Evolutionary conservation across 2,888 invertebrate genomes (phyloP).

Genomic region (Clunio marinus): DNA sequence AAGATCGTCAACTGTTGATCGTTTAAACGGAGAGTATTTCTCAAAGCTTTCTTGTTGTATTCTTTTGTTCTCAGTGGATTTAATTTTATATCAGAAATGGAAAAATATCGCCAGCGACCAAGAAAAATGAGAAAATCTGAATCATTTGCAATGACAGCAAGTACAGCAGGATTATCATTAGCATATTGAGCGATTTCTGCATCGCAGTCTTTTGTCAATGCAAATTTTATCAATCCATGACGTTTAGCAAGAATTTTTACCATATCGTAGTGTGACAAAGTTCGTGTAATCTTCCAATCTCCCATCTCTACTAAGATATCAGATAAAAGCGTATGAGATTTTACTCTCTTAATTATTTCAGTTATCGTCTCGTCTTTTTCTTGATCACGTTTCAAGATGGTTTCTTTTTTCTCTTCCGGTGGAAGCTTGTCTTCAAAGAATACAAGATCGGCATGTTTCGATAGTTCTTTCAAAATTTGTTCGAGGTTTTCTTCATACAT

Average conservation of each 20-base stretch:
- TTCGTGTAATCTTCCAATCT: neutral
- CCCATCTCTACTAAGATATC: no score
- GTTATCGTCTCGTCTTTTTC: neutral
- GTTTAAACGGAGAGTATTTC: constrained; percentile 21
- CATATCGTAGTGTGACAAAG: neutral
- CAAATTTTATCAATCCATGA: no score
- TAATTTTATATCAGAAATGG: constrained; percentile 19
- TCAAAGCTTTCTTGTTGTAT: constrained; percentile 35
- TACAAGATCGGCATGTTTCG: neutral
- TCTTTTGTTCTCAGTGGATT: constrained; percentile 32
- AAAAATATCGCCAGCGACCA: constrained; percentile 40
- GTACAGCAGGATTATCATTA: constrained; percentile 25
- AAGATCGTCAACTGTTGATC: constrained; percentile 40
- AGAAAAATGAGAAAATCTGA: constrained; percentile 41
- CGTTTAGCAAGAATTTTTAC: neutral
- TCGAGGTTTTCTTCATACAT: neutral
- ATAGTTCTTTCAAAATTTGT: neutral
- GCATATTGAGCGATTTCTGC: constrained; percentile 40
- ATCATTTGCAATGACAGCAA: constrained; percentile 41
- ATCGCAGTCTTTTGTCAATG: constrained; percentile 40
- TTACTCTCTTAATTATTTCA: neutral
- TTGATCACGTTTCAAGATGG: neutral
- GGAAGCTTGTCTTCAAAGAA: neutral
- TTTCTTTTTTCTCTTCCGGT: neutral
- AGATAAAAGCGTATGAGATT: neutral